Conservation (phyloP, 1,140 invertebrate species). For the Anastrepha obliqua region DNA sequence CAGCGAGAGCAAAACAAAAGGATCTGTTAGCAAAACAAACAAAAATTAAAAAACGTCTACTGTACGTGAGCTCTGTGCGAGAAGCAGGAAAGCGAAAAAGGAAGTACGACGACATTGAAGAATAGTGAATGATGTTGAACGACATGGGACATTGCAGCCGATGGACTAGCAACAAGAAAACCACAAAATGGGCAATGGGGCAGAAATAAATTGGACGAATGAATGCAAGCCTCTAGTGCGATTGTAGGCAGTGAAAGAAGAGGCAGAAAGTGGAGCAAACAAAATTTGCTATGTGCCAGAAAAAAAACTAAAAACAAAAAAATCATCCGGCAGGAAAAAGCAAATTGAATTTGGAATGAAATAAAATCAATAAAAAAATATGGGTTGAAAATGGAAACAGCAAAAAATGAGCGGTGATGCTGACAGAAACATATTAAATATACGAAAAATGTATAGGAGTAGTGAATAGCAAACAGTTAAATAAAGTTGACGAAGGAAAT, state of each 20-base stretch:
- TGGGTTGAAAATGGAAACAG: background rate
- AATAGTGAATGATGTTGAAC: background rate
- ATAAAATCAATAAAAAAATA: background rate
- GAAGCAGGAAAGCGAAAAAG: background rate
- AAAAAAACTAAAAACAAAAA: too few species aligned
- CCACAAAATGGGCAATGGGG: background rate
- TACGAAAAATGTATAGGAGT: too few species aligned
- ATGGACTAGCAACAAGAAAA: background rate
- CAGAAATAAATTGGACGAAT: background rate
- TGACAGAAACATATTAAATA: background rate
- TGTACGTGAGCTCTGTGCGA: background rate
- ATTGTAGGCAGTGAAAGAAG: background rate
- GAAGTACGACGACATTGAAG: background rate
- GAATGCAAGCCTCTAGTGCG: background rate
- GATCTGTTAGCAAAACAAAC: background rate
- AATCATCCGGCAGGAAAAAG: background rate
- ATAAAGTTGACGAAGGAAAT: background rate
- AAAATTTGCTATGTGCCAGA: too few species aligned
- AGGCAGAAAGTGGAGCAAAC: background rate
- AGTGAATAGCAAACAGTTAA: too few species aligned
- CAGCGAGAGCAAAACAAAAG: background rate
- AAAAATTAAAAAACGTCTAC: background rate
- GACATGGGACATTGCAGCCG: background rate
- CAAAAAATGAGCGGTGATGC: background rate
- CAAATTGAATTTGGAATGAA: background rate